Conservation (phyloP, 2,113 vertebrate species). For the Hemicordylus capensis region DNA sequence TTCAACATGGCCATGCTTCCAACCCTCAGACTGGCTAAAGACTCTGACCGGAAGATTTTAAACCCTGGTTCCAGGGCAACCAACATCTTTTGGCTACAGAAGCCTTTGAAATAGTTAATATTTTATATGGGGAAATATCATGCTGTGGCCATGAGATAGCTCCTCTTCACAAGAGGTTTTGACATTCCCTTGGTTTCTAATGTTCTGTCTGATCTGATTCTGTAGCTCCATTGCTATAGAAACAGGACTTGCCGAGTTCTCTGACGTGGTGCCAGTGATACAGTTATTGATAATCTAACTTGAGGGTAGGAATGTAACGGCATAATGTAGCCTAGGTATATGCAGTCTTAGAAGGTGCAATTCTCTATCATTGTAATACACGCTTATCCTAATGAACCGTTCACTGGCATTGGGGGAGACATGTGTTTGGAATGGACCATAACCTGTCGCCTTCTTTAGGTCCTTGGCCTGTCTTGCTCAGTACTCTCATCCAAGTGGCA, state of each 20-base stretch:
- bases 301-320: not conserved
- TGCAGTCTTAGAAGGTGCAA: not conserved
- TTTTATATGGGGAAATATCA: not conserved
- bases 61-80: not conserved
- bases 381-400: too few species aligned
- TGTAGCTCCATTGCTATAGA: conserved; percentile 3
- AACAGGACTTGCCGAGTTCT: not conserved
- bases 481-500: not conserved
- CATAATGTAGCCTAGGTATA: not conserved
- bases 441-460: fast-evolving
- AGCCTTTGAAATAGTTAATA: not conserved
- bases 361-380: not conserved
- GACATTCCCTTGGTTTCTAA: not conserved
- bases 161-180: not conserved
- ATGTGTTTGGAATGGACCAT: not conserved
- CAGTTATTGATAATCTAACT: not conserved
- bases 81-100: not conserved
- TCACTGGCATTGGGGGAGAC: not conserved
- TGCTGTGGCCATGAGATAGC: not conserved
- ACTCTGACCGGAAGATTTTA: not conserved
- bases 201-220: not conserved
- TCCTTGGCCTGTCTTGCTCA: not conserved
- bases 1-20: not conserved
- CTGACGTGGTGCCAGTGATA: not conserved
- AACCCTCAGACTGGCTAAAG: not conserved